Percentiles rank a stretch among this genome's conserved stretches.
Evolutionary conservation across 2,113 vertebrate species (phyloP).

Genomic region (Heterotis niloticus): DNA sequence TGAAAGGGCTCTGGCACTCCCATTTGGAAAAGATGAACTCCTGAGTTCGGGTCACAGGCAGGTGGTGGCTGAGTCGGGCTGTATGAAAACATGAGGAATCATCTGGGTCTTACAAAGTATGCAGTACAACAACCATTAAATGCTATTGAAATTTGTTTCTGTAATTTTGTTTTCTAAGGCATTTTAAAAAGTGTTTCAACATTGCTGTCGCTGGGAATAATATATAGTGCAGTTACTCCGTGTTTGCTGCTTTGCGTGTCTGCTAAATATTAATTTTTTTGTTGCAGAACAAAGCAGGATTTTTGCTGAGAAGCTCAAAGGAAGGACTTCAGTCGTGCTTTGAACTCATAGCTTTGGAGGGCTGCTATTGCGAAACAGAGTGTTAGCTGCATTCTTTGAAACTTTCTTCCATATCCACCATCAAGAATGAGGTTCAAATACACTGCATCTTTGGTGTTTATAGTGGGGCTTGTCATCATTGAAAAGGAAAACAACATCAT

Average conservation of each 20-base stretch:
- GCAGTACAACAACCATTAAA: background rate
- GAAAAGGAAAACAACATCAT: slow-evolving; percentile 98
- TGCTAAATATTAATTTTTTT: slow-evolving; percentile 47
- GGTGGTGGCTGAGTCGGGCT: background rate
- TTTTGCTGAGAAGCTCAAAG: slow-evolving; percentile 8
- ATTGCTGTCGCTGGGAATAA: background rate
- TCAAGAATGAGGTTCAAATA: slow-evolving; percentile 90
- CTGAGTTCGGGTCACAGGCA: background rate
- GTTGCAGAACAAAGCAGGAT: slow-evolving; percentile 47
- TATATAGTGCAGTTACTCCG: slow-evolving; percentile 12
- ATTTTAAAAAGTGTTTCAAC: background rate
- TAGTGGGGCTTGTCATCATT: slow-evolving; percentile 84
- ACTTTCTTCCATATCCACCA: slow-evolving; percentile 40
- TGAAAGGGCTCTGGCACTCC: background rate
- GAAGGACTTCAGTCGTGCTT: slow-evolving; percentile 45
- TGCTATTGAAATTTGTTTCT: background rate
- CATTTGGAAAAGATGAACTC: background rate
- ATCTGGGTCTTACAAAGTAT: background rate
- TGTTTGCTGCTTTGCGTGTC: slow-evolving; percentile 45
- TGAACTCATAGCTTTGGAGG: slow-evolving; percentile 43
- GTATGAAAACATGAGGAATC: background rate
- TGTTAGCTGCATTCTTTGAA: slow-evolving; percentile 49
- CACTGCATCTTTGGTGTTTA: slow-evolving; percentile 78
- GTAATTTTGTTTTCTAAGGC: background rate
- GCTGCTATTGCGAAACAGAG: slow-evolving; percentile 50